A percentile compares a stretch with the other conserved stretches of the same genome.
These are phyloP conservation scores for Megatriorchis doriae DNA, from an alignment of 2,113 vertebrate genomes.

Conservation along the genomic window DNA sequence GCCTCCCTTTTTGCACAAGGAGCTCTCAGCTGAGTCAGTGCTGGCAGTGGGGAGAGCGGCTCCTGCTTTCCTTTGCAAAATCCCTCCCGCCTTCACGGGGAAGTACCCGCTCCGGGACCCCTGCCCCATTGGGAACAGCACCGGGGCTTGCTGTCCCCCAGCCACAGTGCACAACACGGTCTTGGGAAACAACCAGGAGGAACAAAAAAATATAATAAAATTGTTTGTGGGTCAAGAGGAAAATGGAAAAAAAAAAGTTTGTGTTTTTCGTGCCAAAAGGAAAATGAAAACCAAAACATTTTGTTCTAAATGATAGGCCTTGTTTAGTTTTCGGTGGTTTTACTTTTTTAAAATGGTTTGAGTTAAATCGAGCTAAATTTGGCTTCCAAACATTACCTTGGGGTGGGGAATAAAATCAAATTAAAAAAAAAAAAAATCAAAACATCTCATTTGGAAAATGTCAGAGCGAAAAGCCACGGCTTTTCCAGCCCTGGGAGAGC, in stretches of 20 bases:
- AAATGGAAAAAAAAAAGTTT: constrained; percentile 32
- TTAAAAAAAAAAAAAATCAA: constrained; percentile 22
- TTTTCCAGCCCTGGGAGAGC: constrained; percentile 39
- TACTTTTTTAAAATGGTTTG: constrained; percentile 56
- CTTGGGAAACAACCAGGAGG: not conserved
- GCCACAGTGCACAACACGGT: fast-evolving
- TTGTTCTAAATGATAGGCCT: constrained; percentile 66
- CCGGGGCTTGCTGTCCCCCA: fast-evolving
- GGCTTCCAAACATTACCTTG: constrained; percentile 56
- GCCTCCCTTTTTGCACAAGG: not conserved
- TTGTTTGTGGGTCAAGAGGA: constrained; percentile 39
- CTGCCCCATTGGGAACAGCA: not conserved
- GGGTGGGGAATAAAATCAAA: constrained; percentile 44
- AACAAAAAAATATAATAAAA: not conserved
- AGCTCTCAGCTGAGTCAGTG: constrained; percentile 44
- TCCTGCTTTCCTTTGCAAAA: not conserved
- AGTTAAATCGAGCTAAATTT: constrained; percentile 54
- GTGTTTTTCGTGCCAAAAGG: constrained; percentile 35
- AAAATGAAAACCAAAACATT: constrained; percentile 66
- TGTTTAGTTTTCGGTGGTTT: constrained; percentile 65
- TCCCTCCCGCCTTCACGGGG: not conserved
- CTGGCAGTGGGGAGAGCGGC: not conserved
- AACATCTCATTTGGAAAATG: constrained; percentile 63
- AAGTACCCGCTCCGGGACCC: not conserved
- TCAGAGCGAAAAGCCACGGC: not conserved